Evolutionary conservation across 2,797 vertebrate genomes (phyloP).

Genomic region (Carduelis carduelis): DNA sequence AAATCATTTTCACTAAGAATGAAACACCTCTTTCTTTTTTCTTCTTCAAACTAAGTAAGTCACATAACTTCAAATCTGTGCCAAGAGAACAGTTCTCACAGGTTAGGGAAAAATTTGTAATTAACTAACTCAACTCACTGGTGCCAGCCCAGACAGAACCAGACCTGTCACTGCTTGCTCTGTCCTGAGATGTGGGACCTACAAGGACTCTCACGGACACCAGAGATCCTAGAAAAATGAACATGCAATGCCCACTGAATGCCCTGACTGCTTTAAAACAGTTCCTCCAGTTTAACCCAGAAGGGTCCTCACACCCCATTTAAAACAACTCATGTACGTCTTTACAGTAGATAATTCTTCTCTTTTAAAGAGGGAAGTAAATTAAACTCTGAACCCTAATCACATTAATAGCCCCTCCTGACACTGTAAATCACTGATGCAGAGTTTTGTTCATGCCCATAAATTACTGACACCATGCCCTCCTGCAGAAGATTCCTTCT

Average conservation of each 20-base stretch:
- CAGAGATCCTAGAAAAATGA: background rate
- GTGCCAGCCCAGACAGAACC: background rate
- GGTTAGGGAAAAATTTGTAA: background rate
- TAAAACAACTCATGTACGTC: background rate
- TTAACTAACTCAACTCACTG: background rate
- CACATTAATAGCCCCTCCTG: background rate
- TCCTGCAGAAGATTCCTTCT: background rate
- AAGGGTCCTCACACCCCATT: background rate
- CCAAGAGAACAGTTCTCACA: background rate
- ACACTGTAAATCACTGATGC: slow-evolving; percentile 24
- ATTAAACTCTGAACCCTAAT: slow-evolving; percentile 50
- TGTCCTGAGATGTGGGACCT: background rate
- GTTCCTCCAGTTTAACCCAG: background rate
- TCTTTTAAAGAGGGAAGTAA: background rate
- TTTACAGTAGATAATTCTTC: background rate
- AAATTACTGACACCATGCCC: slow-evolving; percentile 3
- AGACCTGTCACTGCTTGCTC: background rate
- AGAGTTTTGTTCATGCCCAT: background rate
- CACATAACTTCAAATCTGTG: background rate
- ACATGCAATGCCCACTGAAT: fast-evolving
- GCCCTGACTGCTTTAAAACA: background rate
- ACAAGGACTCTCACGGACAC: background rate
- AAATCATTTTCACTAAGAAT: background rate
- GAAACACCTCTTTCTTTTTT: background rate
- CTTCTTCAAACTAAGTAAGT: background rate